A percentile compares a stretch with the other conserved stretches of the same genome.
Evolutionary conservation across 2,113 vertebrate genomes (phyloP).

Genomic region (Protobothrops mucrosquamatus): DNA sequence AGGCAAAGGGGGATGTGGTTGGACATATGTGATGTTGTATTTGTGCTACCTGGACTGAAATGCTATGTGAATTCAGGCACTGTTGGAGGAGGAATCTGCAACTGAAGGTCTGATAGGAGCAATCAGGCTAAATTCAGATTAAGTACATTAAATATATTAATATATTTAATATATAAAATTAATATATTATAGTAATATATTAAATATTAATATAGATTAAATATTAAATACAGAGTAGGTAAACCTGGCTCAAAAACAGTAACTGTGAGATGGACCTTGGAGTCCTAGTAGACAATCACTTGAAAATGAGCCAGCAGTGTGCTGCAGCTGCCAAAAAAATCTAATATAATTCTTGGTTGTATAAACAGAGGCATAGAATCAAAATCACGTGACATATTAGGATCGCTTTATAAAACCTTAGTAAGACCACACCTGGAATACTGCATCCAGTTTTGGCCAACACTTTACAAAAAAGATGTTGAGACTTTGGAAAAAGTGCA

Average conservation of each 20-base stretch:
- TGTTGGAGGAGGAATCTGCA: not conserved
- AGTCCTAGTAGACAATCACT: not conserved
- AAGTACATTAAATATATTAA: not conserved
- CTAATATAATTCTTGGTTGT: not conserved
- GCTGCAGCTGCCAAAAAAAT: not conserved
- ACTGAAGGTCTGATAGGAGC: not conserved
- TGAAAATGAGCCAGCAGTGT: not conserved
- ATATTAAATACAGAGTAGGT: not conserved
- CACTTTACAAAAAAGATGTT: not conserved
- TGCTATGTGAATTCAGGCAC: not conserved
- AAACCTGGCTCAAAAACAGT: not conserved
- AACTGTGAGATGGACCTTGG: not conserved
- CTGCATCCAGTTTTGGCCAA: not conserved
- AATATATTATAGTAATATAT: not conserved
- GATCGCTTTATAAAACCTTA: not conserved
- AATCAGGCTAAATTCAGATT: not conserved
- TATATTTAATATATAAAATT: not conserved
- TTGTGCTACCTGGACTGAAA: not conserved
- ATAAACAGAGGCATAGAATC: not conserved
- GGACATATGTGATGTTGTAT: not conserved
- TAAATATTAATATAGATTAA: not conserved
- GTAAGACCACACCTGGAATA: not conserved
- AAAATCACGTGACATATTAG: not conserved
- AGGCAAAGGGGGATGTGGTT: not conserved
- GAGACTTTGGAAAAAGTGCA: not conserved